Percentiles rank a stretch among this genome's conserved stretches.
phyloP scores from a whole-genome alignment of 2,797 vertebrate species.

The Avahi laniger region DNA sequence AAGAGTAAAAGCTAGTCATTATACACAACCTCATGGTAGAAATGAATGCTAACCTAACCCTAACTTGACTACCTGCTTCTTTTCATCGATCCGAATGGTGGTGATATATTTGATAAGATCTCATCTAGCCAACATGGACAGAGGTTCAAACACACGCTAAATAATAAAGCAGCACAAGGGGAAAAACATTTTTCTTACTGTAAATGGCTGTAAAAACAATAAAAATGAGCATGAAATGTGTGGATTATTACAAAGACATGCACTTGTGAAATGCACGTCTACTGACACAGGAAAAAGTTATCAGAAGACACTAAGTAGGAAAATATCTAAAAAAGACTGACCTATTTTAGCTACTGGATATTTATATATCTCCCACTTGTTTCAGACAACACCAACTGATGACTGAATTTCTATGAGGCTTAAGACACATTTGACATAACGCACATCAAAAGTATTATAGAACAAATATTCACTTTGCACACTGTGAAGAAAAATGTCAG shows the following conservation, averaged over 20 bases:
- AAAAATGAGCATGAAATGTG: constrained; percentile 29
- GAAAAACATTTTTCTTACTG: not conserved
- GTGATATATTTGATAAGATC: constrained; percentile 33
- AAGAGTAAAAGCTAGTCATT: constrained; percentile 51
- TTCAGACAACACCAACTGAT: constrained; percentile 59
- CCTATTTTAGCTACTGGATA: constrained; percentile 59
- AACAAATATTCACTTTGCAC: constrained; percentile 63
- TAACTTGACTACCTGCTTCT: constrained; percentile 29
- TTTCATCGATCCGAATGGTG: constrained; percentile 40
- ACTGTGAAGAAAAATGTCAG: constrained; percentile 66
- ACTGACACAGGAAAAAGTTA: constrained; percentile 43
- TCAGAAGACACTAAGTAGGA: constrained; percentile 58
- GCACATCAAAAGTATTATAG: constrained; percentile 57
- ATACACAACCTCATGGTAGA: not conserved
- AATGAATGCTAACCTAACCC: constrained; percentile 28
- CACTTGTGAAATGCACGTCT: constrained; percentile 45
- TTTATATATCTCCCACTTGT: constrained; percentile 61
- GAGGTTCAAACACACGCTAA: constrained; percentile 47
- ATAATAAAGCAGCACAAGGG: constrained; percentile 38
- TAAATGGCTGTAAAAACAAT: constrained; percentile 36
- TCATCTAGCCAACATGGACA: not conserved
- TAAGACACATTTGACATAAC: constrained; percentile 66
- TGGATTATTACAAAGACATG: constrained; percentile 43
- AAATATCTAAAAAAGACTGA: constrained; percentile 68
- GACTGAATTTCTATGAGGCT: constrained; percentile 46